Percentiles rank a stretch among this genome's conserved stretches.
phyloP scores from a whole-genome alignment of 2,888 invertebrate genomes.

The Lamellibrachia satsuma region DNA sequence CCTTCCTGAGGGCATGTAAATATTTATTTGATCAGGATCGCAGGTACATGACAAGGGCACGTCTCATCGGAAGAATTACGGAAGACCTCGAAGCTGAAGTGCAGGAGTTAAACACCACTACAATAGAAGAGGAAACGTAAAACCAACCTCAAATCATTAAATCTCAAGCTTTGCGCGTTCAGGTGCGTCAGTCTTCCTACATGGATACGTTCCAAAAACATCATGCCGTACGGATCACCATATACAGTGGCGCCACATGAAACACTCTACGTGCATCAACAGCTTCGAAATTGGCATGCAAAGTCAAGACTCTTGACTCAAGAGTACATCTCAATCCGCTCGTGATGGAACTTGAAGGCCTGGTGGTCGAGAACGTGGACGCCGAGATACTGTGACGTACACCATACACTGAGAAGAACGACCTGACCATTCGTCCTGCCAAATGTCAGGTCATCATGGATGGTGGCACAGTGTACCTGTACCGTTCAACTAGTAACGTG shows the following conservation, averaged over 20 bases:
- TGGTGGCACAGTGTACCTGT: constrained; percentile 6
- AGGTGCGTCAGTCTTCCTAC: constrained; percentile 38
- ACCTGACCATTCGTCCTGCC: constrained; percentile 28
- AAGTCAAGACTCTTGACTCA: background rate
- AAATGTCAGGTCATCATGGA: background rate
- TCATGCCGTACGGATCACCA: constrained; percentile 34
- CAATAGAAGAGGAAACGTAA: background rate
- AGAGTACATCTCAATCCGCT: background rate
- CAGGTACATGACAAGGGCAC: background rate
- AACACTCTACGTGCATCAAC: background rate
- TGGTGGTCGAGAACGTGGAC: constrained; percentile 31
- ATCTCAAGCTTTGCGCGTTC: constrained; percentile 32
- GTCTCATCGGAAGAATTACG: background rate
- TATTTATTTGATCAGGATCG: background rate
- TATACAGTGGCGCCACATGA: constrained; percentile 36
- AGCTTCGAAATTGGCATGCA: background rate
- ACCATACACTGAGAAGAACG: constrained; percentile 35
- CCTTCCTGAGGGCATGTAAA: constrained; percentile 40
- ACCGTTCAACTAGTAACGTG: background rate
- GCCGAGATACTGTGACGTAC: constrained; percentile 30
- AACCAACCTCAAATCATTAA: background rate
- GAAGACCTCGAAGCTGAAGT: background rate
- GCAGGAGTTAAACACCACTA: background rate
- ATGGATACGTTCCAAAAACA: constrained; percentile 40
- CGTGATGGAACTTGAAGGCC: constrained; percentile 25